Percentiles rank a stretch among this genome's conserved stretches.
These are phyloP conservation scores for Apteryx mantelli DNA, from an alignment of 2,113 vertebrate genomes.

Conservation along the genomic window DNA sequence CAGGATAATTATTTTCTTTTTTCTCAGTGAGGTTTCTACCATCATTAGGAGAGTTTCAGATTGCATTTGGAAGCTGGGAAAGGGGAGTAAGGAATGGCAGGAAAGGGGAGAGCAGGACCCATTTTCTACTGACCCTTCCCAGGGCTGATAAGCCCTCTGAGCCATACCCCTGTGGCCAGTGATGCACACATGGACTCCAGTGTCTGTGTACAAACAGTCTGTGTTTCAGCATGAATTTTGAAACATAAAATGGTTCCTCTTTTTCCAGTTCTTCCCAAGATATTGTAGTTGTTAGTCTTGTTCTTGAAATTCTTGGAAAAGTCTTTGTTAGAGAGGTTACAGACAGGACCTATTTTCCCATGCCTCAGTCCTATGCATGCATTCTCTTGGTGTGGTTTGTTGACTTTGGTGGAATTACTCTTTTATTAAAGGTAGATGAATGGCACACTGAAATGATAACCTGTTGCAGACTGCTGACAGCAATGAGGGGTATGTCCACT, in stretches of 20 bases:
- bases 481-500: background rate
- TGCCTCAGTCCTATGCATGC: background rate
- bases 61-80: background rate
- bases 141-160: background rate
- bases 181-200: background rate
- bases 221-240: background rate
- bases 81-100: background rate
- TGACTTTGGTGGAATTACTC: background rate
- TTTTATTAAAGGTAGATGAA: background rate
- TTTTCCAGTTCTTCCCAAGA: background rate
- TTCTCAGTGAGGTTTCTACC: background rate
- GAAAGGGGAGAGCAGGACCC: background rate
- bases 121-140: background rate
- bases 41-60: background rate
- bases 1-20: background rate
- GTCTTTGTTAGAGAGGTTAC: background rate
- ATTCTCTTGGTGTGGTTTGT: background rate
- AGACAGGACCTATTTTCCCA: background rate
- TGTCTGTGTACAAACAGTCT: background rate
- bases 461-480: background rate
- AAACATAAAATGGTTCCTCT: background rate
- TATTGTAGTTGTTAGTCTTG: background rate
- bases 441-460: background rate
- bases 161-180: background rate
- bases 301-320: background rate